Conservation (phyloP, 2,113 vertebrate species). For the Isichthys henryi region DNA sequence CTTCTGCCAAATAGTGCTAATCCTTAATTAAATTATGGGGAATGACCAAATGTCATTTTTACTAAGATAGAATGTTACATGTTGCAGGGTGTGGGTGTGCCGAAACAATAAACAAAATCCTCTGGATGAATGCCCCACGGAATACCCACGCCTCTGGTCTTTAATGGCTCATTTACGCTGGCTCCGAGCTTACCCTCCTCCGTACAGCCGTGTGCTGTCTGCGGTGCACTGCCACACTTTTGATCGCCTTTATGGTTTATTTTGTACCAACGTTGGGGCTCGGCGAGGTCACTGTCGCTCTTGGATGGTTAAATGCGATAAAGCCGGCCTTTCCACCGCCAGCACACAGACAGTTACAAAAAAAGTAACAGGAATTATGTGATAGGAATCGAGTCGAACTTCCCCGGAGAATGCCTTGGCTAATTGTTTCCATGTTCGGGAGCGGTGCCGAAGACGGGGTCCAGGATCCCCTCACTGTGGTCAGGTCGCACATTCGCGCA, state of each 20-base stretch:
- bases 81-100: neutral
- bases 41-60: neutral
- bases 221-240: neutral
- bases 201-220: neutral
- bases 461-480: neutral
- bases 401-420: conserved; percentile 26
- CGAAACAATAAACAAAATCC: neutral
- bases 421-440: conserved; percentile 44
- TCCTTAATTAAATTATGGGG: neutral
- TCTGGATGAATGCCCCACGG: neutral
- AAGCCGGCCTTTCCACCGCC: conserved; percentile 4
- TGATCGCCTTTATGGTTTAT: neutral
- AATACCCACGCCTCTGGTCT: neutral
- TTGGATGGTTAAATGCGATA: conserved; percentile 11
- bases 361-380: conserved; percentile 37
- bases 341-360: conserved; percentile 20
- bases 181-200: neutral
- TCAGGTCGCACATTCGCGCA: neutral
- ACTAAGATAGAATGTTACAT: neutral
- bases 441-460: conserved; percentile 15
- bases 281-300: conserved; percentile 17
- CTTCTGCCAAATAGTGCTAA: neutral
- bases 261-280: neutral
- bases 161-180: neutral
- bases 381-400: conserved; percentile 34